Conservation (phyloP, 2,888 invertebrate genomes). For the Nudaria mundana region DNA sequence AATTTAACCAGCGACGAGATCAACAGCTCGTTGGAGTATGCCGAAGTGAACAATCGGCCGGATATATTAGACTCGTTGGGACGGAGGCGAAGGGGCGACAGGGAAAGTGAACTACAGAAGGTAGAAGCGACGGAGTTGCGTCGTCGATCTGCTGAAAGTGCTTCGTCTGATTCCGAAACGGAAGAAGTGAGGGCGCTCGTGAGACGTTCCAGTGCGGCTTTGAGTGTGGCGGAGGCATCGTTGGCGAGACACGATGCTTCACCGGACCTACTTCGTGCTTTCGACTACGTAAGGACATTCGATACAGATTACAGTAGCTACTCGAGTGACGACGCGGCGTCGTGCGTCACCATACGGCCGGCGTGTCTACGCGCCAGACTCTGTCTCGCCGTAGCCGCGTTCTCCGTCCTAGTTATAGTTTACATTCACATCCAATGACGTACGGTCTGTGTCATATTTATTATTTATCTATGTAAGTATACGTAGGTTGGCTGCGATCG, state of each 20-base stretch:
- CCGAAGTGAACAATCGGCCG: constrained; percentile 72
- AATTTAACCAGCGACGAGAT: constrained; percentile 75
- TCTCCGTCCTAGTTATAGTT: constrained; percentile 73
- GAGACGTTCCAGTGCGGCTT: constrained; percentile 82
- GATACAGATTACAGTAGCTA: constrained; percentile 68
- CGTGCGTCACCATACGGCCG: constrained; percentile 49
- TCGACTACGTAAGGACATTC: constrained; percentile 78
- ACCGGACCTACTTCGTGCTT: constrained; percentile 70
- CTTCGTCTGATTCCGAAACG: constrained; percentile 79
- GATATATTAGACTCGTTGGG: constrained; percentile 71
- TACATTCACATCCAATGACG: constrained; percentile 76
- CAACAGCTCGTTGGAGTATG: constrained; percentile 74
- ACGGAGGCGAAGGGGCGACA: constrained; percentile 53
- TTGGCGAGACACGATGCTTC: constrained; percentile 73
- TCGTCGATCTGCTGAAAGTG: constrained; percentile 69
- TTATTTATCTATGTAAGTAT: constrained; percentile 69
- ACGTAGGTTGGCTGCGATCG: constrained; percentile 63
- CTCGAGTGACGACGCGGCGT: constrained; percentile 43
- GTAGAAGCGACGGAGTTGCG: constrained; percentile 65
- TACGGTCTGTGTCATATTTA: constrained; percentile 70
- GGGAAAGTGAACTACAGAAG: constrained; percentile 63
- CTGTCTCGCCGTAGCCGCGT: constrained; percentile 73
- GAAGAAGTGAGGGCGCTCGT: constrained; percentile 84
- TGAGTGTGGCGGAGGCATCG: constrained; percentile 82
- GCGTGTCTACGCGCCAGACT: constrained; percentile 65